Percentiles rank a stretch among this genome's conserved stretches.
Conservation (phyloP, 2,888 invertebrate species). For the Pristionchus mayeri region DNA sequence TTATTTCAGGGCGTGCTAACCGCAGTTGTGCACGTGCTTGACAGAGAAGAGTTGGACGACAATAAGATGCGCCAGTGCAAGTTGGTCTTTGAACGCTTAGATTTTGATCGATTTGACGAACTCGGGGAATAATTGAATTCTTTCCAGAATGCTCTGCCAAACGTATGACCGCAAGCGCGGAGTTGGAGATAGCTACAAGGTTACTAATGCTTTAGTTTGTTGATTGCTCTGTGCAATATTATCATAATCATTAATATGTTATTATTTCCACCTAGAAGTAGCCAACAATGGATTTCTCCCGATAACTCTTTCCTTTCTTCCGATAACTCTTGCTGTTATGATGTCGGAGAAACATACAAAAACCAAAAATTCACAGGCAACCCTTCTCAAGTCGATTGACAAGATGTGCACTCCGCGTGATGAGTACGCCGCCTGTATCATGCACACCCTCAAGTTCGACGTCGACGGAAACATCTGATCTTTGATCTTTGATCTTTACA, state of each 20-base stretch:
- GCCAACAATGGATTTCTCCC: too few species aligned
- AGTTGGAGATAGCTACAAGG: constrained; percentile 52
- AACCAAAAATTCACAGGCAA: constrained; percentile 51
- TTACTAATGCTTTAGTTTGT: too few species aligned
- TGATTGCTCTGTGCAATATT: too few species aligned
- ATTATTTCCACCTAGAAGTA: too few species aligned
- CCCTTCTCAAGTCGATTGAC: constrained; percentile 65
- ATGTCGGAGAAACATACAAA: not conserved
- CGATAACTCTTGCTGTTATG: not conserved
- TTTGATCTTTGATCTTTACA: not conserved
- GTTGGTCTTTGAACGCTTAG: constrained; percentile 14
- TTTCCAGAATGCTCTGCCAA: constrained; percentile 50
- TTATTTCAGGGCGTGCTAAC: constrained; percentile 55
- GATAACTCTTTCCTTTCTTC: too few species aligned
- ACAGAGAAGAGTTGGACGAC: constrained; percentile 50
- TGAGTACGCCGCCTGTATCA: constrained; percentile 69
- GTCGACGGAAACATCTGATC: constrained; percentile 55
- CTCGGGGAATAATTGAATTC: not conserved
- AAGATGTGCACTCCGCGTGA: constrained; percentile 67
- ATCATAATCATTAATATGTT: too few species aligned
- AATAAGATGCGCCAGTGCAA: constrained; percentile 53
- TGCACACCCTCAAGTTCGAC: constrained; percentile 72
- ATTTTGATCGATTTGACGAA: not conserved
- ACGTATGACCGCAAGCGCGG: constrained; percentile 49
- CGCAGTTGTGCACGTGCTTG: constrained; percentile 58